Percentiles rank a stretch among this genome's conserved stretches.
These are phyloP conservation scores for Buathra laborator DNA, from an alignment of 2,888 invertebrate genomes.

Conservation along the genomic window DNA sequence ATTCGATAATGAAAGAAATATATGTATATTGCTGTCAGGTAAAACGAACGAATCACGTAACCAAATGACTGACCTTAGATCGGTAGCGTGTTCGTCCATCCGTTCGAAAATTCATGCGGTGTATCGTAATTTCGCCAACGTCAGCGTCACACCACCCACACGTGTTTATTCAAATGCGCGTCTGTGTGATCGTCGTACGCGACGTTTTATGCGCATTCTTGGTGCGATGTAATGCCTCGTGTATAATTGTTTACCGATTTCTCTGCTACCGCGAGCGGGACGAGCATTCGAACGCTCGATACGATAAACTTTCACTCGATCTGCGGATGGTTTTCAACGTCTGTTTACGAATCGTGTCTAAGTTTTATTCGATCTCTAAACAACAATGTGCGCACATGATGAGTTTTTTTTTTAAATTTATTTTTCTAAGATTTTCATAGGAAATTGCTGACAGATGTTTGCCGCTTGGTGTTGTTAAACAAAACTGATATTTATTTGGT, in stretches of 20 bases:
- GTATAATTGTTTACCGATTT: slow-evolving; percentile 38
- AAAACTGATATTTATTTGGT: background rate
- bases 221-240: background rate
- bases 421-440: background rate
- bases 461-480: background rate
- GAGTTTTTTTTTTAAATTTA: background rate
- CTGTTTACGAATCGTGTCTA: slow-evolving; percentile 1
- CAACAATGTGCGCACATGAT: background rate
- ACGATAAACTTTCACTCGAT: slow-evolving; percentile 45
- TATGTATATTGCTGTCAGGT: background rate
- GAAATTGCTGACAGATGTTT: slow-evolving; percentile 2
- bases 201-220: background rate
- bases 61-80: background rate
- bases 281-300: background rate
- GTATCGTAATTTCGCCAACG: slow-evolving; percentile 36
- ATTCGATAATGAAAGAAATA: slow-evolving; percentile 6
- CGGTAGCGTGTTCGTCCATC: slow-evolving; percentile 11
- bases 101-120: slow-evolving; percentile 11
- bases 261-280: background rate
- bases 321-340: slow-evolving; percentile 15
- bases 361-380: background rate
- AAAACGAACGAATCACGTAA: slow-evolving; percentile 20
- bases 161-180: slow-evolving; percentile 32
- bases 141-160: slow-evolving; percentile 21
- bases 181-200: background rate